These are phyloP conservation scores for Tachina grossa DNA, from an alignment of 2,888 invertebrate genomes.

Conservation along the genomic window DNA sequence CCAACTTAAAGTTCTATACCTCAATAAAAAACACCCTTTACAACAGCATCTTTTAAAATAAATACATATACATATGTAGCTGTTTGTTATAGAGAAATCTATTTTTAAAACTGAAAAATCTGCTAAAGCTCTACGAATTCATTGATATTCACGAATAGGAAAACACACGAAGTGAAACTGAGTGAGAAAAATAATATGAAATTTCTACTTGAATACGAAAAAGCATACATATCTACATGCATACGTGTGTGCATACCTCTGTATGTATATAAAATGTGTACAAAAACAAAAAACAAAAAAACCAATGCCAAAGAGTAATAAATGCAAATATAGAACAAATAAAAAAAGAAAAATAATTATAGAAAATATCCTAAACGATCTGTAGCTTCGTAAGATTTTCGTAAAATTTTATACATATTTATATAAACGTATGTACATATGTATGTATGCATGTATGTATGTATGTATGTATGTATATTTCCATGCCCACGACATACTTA, in stretches of 20 bases:
- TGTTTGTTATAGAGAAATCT: conserved; percentile 58
- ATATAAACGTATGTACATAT: no score
- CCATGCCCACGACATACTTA: conserved; percentile 40
- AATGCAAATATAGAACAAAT: conserved; percentile 52
- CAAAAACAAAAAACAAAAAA: conserved; percentile 43
- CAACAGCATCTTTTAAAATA: conserved; percentile 21
- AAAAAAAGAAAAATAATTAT: not conserved
- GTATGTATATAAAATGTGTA: conserved; percentile 25
- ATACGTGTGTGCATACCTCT: no score
- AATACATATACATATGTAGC: not conserved
- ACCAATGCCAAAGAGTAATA: conserved; percentile 59
- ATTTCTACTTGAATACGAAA: conserved; percentile 13
- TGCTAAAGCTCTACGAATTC: conserved; percentile 43
- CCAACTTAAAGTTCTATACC: no score
- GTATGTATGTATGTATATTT: no score
- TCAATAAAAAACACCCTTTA: no score
- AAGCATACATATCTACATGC: no score
- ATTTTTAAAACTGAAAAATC: conserved; percentile 68
- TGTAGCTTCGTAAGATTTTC: conserved; percentile 30
- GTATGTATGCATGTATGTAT: no score
- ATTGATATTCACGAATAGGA: conserved; percentile 42
- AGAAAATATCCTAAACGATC: conserved; percentile 46
- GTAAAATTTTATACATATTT: conserved; percentile 3
- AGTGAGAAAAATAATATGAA: conserved; percentile 30
- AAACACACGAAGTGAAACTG: conserved; percentile 15